These are phyloP conservation scores for Oreochromis niloticus DNA, from an alignment of 2,113 vertebrate species.

Conservation along the genomic window DNA sequence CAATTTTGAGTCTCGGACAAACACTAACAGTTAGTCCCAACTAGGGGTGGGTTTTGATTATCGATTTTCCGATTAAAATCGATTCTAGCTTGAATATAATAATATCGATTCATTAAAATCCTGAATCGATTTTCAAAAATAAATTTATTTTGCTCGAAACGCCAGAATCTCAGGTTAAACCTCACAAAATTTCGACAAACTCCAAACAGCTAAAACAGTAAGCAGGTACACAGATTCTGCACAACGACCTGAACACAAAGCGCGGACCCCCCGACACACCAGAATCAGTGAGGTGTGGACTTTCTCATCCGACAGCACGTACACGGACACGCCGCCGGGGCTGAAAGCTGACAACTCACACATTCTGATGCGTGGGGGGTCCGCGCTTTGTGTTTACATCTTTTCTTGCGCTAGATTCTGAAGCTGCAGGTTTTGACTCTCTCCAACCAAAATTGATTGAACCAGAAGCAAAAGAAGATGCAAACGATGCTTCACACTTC, in stretches of 20 bases:
- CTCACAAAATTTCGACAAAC: not conserved
- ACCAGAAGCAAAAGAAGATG: not conserved
- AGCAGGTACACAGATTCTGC: not conserved
- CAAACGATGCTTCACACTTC: fast-evolving
- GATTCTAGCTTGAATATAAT: not conserved
- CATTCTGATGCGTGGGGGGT: not conserved
- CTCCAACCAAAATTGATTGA: not conserved
- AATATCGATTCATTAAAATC: not conserved
- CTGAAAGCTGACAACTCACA: fast-evolving
- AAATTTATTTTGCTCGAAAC: not conserved
- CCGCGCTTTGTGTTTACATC: not conserved
- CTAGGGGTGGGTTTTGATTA: not conserved
- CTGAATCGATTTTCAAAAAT: not conserved
- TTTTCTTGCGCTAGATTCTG: not conserved
- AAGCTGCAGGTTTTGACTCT: not conserved
- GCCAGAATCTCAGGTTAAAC: not conserved
- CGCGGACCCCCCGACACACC: not conserved
- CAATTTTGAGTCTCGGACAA: not conserved
- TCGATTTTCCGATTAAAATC: not conserved
- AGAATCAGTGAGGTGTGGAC: not conserved
- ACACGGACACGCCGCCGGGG: not conserved
- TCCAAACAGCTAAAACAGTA: not conserved
- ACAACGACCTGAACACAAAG: not conserved
- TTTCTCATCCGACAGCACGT: not conserved
- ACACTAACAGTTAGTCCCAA: not conserved